Base-by-base conservation (phyloP, 2,888 invertebrate genomes). In the Acronicta leporina region DNA sequence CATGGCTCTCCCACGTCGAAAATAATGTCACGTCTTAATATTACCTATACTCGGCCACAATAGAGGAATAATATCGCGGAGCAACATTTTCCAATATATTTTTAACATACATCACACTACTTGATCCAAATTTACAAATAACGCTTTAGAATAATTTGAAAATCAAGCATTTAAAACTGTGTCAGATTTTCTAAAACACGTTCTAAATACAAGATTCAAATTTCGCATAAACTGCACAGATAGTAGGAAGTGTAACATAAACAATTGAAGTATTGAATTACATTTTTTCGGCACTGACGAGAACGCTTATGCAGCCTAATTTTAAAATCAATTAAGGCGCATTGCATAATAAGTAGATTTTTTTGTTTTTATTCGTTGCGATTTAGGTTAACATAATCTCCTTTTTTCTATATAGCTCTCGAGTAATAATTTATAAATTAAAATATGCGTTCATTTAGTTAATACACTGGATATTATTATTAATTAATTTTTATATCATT, bases 201-300 rank as follows among this genome's bases (percentile, higher is more conserved):
- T 25, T 38, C 8, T 9, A 9, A 8, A 20, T 16, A 6, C 14
- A 45, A 27, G 61, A 57, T 38, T 74, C 77, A 25, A 44, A 77
- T 74, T 74, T 55, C 73, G 33, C 57, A 41, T 0, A 10, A 2
- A 49, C 15, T n/a, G 52, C 54, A 7, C 9, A n/a, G 14, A 9
- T 11, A 46, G 56, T 73, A 73, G 73, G 73, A 74, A 74, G 77
- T 76, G 13, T 42, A 3, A 1, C 13, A 52, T 60, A 61, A 61
- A 73, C 68, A 73, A 44, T 38, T 1, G 5, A 30, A 14, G 38
- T 62, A 14, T 73, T 40, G 57, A 53, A 50, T 76, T 74, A 51
- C 74, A 62, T 71, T 71, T 68, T 73, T 73, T 41, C 13, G 68
- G 73, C 59, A 68, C 73, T 41, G 51, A 49, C 48, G 33, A 2